Conservation (phyloP, 2,113 vertebrate genomes). For the Tringa solitaria region DNA sequence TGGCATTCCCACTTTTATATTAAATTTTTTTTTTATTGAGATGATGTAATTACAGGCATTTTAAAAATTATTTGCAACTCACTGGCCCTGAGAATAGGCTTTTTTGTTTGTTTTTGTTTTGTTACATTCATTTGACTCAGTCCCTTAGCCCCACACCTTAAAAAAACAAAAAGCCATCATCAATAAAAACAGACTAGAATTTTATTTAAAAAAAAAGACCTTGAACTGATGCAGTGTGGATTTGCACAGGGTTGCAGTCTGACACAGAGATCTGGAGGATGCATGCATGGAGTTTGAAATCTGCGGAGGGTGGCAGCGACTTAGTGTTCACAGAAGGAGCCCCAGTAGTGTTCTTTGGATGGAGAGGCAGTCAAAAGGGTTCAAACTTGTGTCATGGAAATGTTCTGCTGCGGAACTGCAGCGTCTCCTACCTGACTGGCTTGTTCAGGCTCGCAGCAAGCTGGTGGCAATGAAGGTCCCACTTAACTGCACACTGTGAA, state of each 20-base stretch:
- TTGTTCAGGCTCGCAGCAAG: background rate
- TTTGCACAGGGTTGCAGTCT: slow-evolving; percentile 55
- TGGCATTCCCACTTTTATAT: slow-evolving; percentile 65
- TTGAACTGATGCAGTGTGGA: slow-evolving; percentile 36
- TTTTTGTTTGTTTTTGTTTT: slow-evolving; percentile 60
- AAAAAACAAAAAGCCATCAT: slow-evolving; percentile 53
- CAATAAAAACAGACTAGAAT: slow-evolving; percentile 71
- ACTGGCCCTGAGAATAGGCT: slow-evolving; percentile 85
- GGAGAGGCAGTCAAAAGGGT: background rate
- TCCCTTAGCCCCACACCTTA: slow-evolving; percentile 78
- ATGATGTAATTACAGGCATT: slow-evolving; percentile 84
- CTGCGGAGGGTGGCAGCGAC: background rate
- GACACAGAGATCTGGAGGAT: slow-evolving; percentile 29
- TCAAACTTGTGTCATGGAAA: background rate
- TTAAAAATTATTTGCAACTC: slow-evolving; percentile 85
- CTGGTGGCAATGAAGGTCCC: background rate
- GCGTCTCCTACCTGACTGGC: background rate
- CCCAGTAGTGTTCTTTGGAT: background rate
- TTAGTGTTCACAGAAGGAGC: slow-evolving; percentile 50
- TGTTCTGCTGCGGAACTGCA: background rate
- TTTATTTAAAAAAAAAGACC: slow-evolving; percentile 41
- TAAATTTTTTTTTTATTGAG: slow-evolving; percentile 82
- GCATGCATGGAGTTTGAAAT: background rate
- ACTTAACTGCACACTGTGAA: background rate
- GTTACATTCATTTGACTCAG: slow-evolving; percentile 83